phyloP scores from a whole-genome alignment of 2,888 invertebrate species.

The Criorhina ranunculi region DNA sequence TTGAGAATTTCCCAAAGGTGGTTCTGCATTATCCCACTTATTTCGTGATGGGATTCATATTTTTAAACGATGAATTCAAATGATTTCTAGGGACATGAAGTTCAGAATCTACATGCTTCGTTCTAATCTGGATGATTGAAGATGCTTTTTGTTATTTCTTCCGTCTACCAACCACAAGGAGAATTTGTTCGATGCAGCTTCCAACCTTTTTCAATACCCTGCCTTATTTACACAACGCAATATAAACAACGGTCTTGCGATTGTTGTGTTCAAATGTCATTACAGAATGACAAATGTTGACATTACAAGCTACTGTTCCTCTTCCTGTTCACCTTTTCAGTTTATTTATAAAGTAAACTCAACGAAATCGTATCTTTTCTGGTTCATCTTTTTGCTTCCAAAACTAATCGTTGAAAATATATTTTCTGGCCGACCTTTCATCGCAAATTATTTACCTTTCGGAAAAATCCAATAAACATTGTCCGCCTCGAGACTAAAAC shows the following conservation, averaged over 20 bases:
- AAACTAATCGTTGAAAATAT: slow-evolving; percentile 25
- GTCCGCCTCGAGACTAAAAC: not conserved
- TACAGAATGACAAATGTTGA: not conserved
- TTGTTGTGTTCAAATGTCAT: not conserved
- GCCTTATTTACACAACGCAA: not conserved
- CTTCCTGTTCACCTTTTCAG: slow-evolving; percentile 7
- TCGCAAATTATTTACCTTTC: slow-evolving; percentile 53
- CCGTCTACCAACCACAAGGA: too few relatives aligned
- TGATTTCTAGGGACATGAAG: too few relatives aligned
- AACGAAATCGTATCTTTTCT: not conserved
- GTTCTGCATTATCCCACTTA: too few relatives aligned
- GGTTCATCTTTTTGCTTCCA: not conserved
- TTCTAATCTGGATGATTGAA: too few relatives aligned
- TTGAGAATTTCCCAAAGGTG: too few relatives aligned
- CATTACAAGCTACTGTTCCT: not conserved
- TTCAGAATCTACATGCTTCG: too few relatives aligned
- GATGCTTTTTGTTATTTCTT: too few relatives aligned
- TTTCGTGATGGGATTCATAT: too few relatives aligned
- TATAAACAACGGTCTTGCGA: not conserved
- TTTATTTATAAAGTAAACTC: slow-evolving; percentile 8
- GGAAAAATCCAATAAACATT: slow-evolving; percentile 45
- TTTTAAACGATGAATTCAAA: too few relatives aligned
- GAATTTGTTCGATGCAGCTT: too few relatives aligned
- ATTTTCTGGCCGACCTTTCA: slow-evolving; percentile 24
- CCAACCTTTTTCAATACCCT: too few relatives aligned